Base-by-base conservation (phyloP, 2,888 invertebrate genomes). In the Heliconius ethilla region DNA sequence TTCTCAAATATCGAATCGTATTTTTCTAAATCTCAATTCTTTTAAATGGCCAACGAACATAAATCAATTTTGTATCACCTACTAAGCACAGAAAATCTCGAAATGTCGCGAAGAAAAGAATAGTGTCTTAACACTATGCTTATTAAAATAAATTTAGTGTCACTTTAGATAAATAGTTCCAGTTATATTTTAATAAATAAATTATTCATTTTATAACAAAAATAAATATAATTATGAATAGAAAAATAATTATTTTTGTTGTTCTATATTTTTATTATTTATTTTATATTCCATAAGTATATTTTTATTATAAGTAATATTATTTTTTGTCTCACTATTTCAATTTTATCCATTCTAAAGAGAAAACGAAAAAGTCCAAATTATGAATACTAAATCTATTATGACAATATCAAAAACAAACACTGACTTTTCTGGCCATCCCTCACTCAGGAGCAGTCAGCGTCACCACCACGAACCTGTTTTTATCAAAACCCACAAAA, bases 401-500 rank as follows among this genome's bases (percentile, higher is more conserved):
- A 29, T 65, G 11, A 65, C 22, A 63, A 25, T 40, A 29, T 27
- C 11, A 74, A 63, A 11, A 37, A 59, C 59, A 85, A 81, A 78
- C 82, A 76, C 79, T 81, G 79, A 70, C 77, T 81, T 81, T 89
- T 86, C 79, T 84, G 88, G 93, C 89, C 92, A 93, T 94, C 92
- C 90, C 86, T 94, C 93, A 93, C 90, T 91, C 92, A 93, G 89
- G 83, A 80, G 79, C 78, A 76, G 91, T 90, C 91, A 90, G 59
- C 59, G 59, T 55, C 63, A 25, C 85, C 78, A 82, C 80, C 92
- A 91, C 89, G 89, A 88, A 89, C 90, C 89, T 87, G 92, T 93
- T 93, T 93, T 93, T 92, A 93, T 92, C 91, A 87, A 87, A 82
- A 84, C 83, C 87, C 90, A 90, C 92, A 92, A 93, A 92, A 93